Evolutionary conservation across 2,888 invertebrate species (phyloP).

Genomic region (Drosophila limbata): DNA sequence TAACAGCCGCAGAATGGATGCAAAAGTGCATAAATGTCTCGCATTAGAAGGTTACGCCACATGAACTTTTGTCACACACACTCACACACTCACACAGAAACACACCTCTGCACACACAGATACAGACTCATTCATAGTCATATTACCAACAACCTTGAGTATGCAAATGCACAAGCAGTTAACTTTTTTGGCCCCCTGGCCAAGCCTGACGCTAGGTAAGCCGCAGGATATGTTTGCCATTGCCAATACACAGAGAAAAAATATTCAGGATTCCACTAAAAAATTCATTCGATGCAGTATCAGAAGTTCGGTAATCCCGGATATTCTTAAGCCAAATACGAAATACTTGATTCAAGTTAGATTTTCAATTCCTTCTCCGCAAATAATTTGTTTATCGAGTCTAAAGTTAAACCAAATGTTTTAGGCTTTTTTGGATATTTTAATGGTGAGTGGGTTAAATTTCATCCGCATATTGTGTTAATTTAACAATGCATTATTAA

Average conservation of each 20-base stretch:
- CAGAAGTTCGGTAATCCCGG: too few relatives aligned
- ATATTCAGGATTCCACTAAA: too few relatives aligned
- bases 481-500: too few relatives aligned
- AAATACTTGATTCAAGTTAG: too few relatives aligned
- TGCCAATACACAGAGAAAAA: conserved; percentile 23
- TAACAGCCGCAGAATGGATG: conserved; percentile 18
- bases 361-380: too few relatives aligned
- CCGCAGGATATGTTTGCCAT: conserved; percentile 66
- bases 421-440: too few relatives aligned
- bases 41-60: conserved; percentile 63
- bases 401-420: too few relatives aligned
- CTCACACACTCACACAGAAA: not conserved
- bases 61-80: conserved; percentile 42
- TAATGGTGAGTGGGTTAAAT: too few relatives aligned
- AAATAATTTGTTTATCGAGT: too few relatives aligned
- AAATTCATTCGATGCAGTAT: too few relatives aligned
- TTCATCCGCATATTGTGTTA: too few relatives aligned
- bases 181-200: conserved; percentile 49
- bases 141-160: conserved; percentile 21
- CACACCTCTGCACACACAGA: not conserved
- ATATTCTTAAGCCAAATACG: too few relatives aligned
- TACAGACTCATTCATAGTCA: not conserved
- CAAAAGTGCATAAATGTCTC: conserved; percentile 69
- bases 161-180: conserved; percentile 57
- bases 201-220: conserved; percentile 52